Evolutionary conservation across 2,888 invertebrate species (phyloP).

Genomic region (Nemoura dubitans): DNA sequence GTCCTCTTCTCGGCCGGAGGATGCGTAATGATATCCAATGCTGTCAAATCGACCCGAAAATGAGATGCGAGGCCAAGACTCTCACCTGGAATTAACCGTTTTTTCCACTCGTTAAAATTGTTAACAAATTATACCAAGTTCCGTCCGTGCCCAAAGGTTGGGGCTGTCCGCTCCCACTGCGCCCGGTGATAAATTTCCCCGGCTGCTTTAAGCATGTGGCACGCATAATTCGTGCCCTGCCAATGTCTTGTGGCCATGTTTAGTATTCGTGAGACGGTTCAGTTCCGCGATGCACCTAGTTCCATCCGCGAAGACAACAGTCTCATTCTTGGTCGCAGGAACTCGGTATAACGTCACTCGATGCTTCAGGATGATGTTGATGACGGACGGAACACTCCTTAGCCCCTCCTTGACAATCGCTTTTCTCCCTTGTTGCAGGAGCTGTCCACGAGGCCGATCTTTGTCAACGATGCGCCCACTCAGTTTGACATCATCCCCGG

Average conservation of each 20-base stretch:
- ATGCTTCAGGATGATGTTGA: background rate
- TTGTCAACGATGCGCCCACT: constrained; percentile 80
- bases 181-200: background rate
- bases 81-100: background rate
- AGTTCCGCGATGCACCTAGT: background rate
- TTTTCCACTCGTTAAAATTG: background rate
- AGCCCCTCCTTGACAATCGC: constrained; percentile 14
- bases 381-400: background rate
- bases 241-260: background rate
- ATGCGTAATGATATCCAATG: background rate
- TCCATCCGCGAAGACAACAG: background rate
- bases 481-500: constrained; percentile 88
- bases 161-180: background rate
- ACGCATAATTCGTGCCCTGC: background rate
- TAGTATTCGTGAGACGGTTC: background rate
- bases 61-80: background rate
- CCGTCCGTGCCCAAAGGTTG: background rate
- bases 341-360: background rate
- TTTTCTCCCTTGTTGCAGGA: constrained; percentile 68
- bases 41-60: background rate
- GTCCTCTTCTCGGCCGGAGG: background rate
- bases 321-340: background rate
- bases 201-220: background rate
- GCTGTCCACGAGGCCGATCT: constrained; percentile 77
- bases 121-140: too few relatives aligned